Base-by-base conservation (phyloP, 1,140 invertebrate species). In the Ganaspis sp. region DNA sequence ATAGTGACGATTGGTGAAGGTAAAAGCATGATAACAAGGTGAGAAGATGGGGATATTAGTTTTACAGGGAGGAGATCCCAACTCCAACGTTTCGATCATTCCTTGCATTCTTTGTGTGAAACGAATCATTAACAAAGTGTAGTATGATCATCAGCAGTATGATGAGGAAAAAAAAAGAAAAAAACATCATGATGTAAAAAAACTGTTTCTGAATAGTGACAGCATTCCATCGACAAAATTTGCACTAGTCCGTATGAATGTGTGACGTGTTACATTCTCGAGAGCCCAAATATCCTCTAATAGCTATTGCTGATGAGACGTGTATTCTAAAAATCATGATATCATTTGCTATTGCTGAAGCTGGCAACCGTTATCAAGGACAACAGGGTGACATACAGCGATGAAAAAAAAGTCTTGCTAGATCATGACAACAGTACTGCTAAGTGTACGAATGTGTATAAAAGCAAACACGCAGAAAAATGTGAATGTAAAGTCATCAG, bases 141-240 rank as follows among this genome's bases (percentile, higher is more conserved):
- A 40, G 12, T 40, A 40, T 40, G 38, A 40, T 40, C 38, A 40
- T 40, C 38, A 40, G 38, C 38, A 40, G 4, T 9, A 23, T 54
- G 4, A 54, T 19, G 9, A 64, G 11, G 0, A 26, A 64, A 64
- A 5, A 12, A 64, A 64, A 29, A 64, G 9, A 64, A 15, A 64
- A n/a, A 12, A 64, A 12, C 23, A 34, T 64, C 2, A 64, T 29
- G 0, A n/a, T 6, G 29, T 11, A 6, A 64, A 8, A 34, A 34
- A 15, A 34, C 15, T 12, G 15, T 29, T 64, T 8, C 12, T 26
- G 23, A 49, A 49, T 2, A 4, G n/a, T 17, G 38, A 64, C 23
- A 17, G 58, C 42, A 58, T 73, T 79, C 80, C 77, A 79, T 82
- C 78, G 76, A 82, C 76, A 76, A 76, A 40, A 19, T 81, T 70